These are phyloP conservation scores for Cricetomys ansorgei DNA, from an alignment of 2,113 vertebrate genomes.

Conservation along the genomic window DNA sequence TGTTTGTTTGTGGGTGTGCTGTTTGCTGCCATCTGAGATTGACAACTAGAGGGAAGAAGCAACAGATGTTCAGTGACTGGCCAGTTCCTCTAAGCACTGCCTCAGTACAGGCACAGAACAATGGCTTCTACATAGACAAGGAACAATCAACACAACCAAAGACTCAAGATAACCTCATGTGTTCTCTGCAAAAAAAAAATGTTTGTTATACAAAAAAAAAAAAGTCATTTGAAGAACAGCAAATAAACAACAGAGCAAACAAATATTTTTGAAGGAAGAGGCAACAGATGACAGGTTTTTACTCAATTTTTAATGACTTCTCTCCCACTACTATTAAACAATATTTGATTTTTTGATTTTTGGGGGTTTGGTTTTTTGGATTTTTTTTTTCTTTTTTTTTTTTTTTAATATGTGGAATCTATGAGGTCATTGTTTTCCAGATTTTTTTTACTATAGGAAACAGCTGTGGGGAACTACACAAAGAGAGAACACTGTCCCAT, in stretches of 20 bases:
- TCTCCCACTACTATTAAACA: conserved; percentile 63
- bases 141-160: not conserved
- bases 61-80: conserved; percentile 49
- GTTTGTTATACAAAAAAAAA: not conserved
- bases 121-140: conserved; percentile 39
- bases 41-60: conserved; percentile 10
- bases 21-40: not conserved
- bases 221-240: conserved; percentile 54
- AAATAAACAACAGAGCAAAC: conserved; percentile 54
- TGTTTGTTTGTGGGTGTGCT: not conserved
- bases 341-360: too few species aligned
- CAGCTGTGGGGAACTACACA: conserved; percentile 77
- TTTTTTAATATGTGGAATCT: conserved; percentile 66
- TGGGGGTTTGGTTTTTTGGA: too few species aligned
- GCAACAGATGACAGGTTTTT: conserved; percentile 53
- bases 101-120: conserved; percentile 33
- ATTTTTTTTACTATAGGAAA: conserved; percentile 78
- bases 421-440: conserved; percentile 80
- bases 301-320: conserved; percentile 60
- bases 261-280: conserved; percentile 66
- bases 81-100: conserved; percentile 65
- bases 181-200: conserved; percentile 51
- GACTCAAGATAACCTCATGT: not conserved
- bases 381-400: conserved; percentile 13
- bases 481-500: conserved; percentile 77